Conservation (phyloP, 2,797 vertebrate genomes). For the Siniperca undulata region DNA sequence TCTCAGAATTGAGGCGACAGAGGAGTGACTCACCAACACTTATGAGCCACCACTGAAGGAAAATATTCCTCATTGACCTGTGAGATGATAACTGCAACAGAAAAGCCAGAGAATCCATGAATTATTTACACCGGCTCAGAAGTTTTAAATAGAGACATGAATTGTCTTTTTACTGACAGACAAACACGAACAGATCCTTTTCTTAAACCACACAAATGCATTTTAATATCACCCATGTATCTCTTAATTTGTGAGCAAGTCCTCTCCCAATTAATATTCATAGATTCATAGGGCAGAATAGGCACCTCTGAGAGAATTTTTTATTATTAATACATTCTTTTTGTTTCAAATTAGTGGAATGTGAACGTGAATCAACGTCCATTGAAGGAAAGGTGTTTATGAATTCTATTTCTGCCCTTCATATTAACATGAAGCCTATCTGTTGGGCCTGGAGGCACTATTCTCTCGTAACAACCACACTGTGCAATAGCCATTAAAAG, state of each 20-base stretch:
- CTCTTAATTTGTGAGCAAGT: conserved; percentile 56
- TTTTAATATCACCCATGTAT: conserved; percentile 58
- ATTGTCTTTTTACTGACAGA: conserved; percentile 64
- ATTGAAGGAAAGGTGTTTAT: conserved; percentile 48
- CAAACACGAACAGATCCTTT: conserved; percentile 57
- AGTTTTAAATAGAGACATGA: conserved; percentile 61
- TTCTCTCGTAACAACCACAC: conserved; percentile 28
- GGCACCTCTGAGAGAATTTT: conserved; percentile 57
- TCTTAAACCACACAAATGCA: conserved; percentile 52
- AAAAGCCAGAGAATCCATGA: conserved; percentile 60
- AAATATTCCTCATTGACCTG: conserved; percentile 25
- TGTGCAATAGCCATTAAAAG: conserved; percentile 29
- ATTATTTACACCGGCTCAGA: conserved; percentile 68
- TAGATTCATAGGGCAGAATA: conserved; percentile 52
- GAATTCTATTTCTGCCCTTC: conserved; percentile 54
- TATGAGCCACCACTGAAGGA: background rate
- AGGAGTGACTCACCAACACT: conserved; percentile 22
- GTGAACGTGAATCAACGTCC: conserved; percentile 19
- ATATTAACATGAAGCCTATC: conserved; percentile 39
- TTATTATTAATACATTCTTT: conserved; percentile 70
- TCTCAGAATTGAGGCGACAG: conserved; percentile 17
- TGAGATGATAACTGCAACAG: conserved; percentile 59
- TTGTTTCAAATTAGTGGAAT: conserved; percentile 60
- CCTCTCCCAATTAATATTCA: conserved; percentile 61
- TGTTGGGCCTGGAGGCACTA: conserved; percentile 32